Evolutionary conservation across 2,888 invertebrate species (phyloP).

Genomic region (Agrypnus murinus): DNA sequence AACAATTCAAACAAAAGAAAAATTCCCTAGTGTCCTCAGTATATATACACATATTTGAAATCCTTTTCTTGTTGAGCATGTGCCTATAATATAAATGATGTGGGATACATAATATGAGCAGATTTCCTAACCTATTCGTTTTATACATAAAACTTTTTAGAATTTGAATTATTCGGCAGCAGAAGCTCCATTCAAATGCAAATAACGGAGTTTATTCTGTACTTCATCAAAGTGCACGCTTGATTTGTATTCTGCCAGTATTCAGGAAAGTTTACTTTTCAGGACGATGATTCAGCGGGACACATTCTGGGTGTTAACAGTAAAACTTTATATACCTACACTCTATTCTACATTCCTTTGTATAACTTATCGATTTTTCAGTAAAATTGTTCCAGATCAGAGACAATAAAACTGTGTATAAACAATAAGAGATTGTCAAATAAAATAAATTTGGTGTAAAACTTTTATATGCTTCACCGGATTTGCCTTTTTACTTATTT

Average conservation of each 20-base stretch:
- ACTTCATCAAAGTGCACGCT: slow-evolving; percentile 3
- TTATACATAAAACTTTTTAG: not conserved
- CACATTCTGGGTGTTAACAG: not conserved
- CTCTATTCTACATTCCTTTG: not conserved
- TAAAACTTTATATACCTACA: not conserved
- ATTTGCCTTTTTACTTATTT: not conserved
- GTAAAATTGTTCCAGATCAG: slow-evolving; percentile 6
- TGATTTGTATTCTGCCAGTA: slow-evolving; percentile 3
- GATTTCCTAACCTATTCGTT: slow-evolving; percentile 4
- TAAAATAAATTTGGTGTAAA: not conserved
- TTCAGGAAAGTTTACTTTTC: slow-evolving; percentile 10
- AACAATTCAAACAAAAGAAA: not conserved
- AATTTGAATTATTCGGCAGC: not conserved
- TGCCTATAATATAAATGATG: slow-evolving; percentile 24
- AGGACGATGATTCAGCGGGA: not conserved
- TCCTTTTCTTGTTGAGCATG: slow-evolving; percentile 8
- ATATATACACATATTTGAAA: not conserved
- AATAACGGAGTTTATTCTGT: slow-evolving; percentile 9
- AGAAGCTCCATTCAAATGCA: slow-evolving; percentile 13
- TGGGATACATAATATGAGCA: not conserved
- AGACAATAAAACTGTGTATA: not conserved
- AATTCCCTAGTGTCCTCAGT: not conserved
- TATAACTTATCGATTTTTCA: not conserved
- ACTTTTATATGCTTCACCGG: not conserved
- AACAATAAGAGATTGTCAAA: not conserved